Base-by-base conservation (phyloP, 2,888 invertebrate species). In the Eupithecia pulchellata region DNA sequence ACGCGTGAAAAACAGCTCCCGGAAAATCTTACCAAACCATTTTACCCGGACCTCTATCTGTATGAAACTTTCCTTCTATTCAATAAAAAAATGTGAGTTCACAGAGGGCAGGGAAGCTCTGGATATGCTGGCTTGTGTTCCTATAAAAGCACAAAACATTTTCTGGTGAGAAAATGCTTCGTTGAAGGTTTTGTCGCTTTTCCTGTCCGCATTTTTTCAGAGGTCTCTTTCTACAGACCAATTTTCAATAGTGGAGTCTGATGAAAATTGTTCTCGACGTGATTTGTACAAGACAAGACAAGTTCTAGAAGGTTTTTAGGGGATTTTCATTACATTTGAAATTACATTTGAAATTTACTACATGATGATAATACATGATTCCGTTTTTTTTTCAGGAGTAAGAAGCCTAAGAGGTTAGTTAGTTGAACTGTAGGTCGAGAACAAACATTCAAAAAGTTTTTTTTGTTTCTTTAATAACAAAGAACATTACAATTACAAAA, bases 21-120 rank as follows among this genome's bases (percentile, higher is more conserved):
- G 83, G 82, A 82, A 88, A 88, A 89, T 89, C 87, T 82, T 73
- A 71, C 75, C 66, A 29, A 25, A 69, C 88, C 82, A 84, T 5
- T 60, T 47, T 81, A 81, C 30, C 9, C 63, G 77, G 84, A 79
- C 30, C 76, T 64, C 27, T 67, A 58, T 32, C 27, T 52, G n/a
- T 66, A 60, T 58, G 55, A 64, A 67, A 32, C 20, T 66, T 67
- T 67, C 65, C 34, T 69, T 27, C 61, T 13, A 0, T 36, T 39
- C 29, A 47, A 30, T 34, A 4, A 32, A 13, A 29, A 55, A 60
- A 71, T 25, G 27, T 13, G 25, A 34, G 32, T 3, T 64, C 64
- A 4, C 68, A 72, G 68, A 67, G 63, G 68, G 68, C 17, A 69
- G 20, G 71, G 78, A 36, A 80, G 86, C 47, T 83, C 85, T 69